A percentile compares a stretch with the other conserved stretches of the same genome.
These are phyloP conservation scores for Falco berigora DNA, from an alignment of 2,797 vertebrate genomes.

Conservation along the genomic window DNA sequence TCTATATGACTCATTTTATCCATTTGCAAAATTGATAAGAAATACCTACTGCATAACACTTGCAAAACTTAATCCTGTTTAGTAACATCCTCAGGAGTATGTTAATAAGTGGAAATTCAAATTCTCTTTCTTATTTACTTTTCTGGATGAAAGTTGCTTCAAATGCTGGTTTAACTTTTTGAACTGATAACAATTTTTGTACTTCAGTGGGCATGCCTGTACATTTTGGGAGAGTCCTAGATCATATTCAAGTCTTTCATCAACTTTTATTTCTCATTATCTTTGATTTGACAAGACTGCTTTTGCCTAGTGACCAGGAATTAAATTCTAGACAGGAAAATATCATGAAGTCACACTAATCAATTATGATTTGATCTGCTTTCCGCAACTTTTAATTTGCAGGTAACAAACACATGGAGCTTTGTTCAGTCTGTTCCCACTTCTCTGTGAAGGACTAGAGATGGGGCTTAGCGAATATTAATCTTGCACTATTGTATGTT, in stretches of 20 bases:
- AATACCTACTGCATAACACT: neutral
- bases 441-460: slow-evolving; percentile 8
- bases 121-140: neutral
- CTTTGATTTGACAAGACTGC: neutral
- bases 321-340: neutral
- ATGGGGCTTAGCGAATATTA: slow-evolving; percentile 20
- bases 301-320: neutral
- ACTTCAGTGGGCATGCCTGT: neutral
- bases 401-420: neutral
- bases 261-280: slow-evolving; percentile 18
- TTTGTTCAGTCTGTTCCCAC: neutral
- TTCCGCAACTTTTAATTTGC: slow-evolving; percentile 18
- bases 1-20: neutral
- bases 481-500: slow-evolving; percentile 48
- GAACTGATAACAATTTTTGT: neutral
- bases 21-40: neutral
- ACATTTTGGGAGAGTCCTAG: neutral
- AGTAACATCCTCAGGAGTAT: neutral
- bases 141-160: neutral
- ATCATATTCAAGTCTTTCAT: neutral
- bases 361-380: slow-evolving; percentile 4
- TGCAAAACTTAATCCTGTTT: neutral
- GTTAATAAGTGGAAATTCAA: neutral
- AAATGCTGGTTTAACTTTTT: neutral
- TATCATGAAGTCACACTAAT: neutral